A percentile compares a stretch with the other conserved stretches of the same genome.
Conservation (phyloP, 2,888 invertebrate species). For the Diabrotica balteata region DNA sequence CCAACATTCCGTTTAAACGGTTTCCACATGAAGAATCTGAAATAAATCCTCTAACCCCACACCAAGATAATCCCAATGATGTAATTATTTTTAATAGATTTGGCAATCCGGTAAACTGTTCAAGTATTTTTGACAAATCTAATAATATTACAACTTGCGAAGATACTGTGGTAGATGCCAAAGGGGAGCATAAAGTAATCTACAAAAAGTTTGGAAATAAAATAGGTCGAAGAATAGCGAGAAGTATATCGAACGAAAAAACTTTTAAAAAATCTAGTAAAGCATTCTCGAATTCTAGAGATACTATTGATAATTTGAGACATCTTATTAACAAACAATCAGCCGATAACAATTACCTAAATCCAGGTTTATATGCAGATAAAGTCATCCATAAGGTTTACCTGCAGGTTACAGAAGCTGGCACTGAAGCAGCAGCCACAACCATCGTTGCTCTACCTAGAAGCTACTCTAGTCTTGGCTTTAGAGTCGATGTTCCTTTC, state of each 20-base stretch:
- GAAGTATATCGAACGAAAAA: constrained; percentile 37
- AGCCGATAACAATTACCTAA: constrained; percentile 63
- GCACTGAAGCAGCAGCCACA: constrained; percentile 76
- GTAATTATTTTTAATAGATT: constrained; percentile 48
- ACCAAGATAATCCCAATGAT: constrained; percentile 18
- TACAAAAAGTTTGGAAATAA: constrained; percentile 54
- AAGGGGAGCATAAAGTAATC: constrained; percentile 32
- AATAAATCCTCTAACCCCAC: constrained; percentile 23
- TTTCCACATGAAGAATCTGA: constrained; percentile 14
- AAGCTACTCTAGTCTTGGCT: constrained; percentile 63
- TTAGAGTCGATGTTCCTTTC: constrained; percentile 74
- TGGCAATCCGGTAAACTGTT: constrained; percentile 45
- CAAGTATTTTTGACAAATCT: constrained; percentile 46
- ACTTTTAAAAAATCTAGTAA: background rate
- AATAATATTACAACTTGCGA: constrained; percentile 45
- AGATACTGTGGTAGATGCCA: constrained; percentile 39
- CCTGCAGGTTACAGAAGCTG: constrained; percentile 71
- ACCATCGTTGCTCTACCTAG: constrained; percentile 67
- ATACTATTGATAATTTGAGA: constrained; percentile 51
- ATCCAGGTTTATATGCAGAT: constrained; percentile 70
- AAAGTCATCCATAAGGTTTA: constrained; percentile 72
- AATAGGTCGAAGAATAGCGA: constrained; percentile 52
- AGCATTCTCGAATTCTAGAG: constrained; percentile 8
- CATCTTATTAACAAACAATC: constrained; percentile 51
- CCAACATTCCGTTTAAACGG: background rate